Evolutionary conservation across 2,113 vertebrate genomes (phyloP).

Genomic region (Zosterops borbonicus): DNA sequence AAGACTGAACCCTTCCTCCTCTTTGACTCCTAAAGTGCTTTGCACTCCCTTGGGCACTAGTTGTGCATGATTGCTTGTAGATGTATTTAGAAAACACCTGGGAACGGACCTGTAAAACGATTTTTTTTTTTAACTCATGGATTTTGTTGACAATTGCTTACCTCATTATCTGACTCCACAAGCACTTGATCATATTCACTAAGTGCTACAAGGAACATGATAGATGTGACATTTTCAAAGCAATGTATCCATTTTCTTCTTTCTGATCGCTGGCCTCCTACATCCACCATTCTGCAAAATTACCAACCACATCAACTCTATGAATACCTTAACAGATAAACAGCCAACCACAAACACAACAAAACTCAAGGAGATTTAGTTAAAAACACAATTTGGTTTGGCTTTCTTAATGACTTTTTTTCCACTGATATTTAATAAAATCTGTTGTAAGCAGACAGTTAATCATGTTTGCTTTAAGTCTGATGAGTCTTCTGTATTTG

Average conservation of each 20-base stretch:
- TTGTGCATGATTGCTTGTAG: not conserved
- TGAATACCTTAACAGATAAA: not conserved
- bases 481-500: not conserved
- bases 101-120: not conserved
- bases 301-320: slow-evolving; percentile 52
- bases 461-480: not conserved
- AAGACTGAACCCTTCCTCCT: not conserved
- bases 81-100: not conserved
- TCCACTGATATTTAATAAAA: not conserved
- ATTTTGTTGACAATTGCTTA: slow-evolving; percentile 57
- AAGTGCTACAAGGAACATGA: slow-evolving; percentile 97
- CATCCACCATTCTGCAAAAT: slow-evolving; percentile 92
- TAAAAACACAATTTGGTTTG: not conserved
- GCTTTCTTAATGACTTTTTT: not conserved
- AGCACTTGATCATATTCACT: slow-evolving; percentile 97
- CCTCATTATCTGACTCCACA: slow-evolving; percentile 97
- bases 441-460: not conserved
- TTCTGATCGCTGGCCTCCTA: slow-evolving; percentile 94
- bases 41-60: not conserved
- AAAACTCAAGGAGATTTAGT: not conserved
- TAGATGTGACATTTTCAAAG: slow-evolving; percentile 97
- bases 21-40: not conserved
- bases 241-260: slow-evolving; percentile 99
- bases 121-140: not conserved
- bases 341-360: not conserved